Base-by-base conservation (phyloP, 2,888 invertebrate genomes). In the Platynereis dumerilii region DNA sequence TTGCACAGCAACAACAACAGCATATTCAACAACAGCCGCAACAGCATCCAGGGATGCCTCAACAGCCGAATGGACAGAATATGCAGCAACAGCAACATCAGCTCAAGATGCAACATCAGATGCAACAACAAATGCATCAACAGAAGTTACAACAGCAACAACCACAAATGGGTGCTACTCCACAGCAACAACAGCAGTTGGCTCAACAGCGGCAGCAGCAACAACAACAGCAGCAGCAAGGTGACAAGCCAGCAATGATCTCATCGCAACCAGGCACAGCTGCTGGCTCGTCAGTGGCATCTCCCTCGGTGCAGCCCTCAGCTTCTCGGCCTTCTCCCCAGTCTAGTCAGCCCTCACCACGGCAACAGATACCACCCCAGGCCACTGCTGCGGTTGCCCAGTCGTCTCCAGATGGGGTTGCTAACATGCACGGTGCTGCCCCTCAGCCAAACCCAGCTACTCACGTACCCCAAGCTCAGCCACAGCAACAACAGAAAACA, bases 331-430 rank as follows among this genome's bases (percentile, higher is more conserved):
- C 22, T 55, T 17, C 10, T 17, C 20, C 45, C 22, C 63, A 24
- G 28, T 20, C 57, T 58, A 28, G 15, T 27, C 63, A 39, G 22
- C 63, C 57, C 26, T 20, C 44, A 58, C 26, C 27, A 57, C 39
- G 22, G 58, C 34, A 24, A 45, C 44, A 24, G 28, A 17, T 42
- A 63, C 34, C 57, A n/a, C 26, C 28, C 27, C 26, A 24, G 45
- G 24, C 44, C 26, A 57, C 44, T 39, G 39, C 55, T n/a, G 2
- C 28, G 22, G 48, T 34, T 48, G 34, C 34, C 12, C 34, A 34
- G 34, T 12, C 7, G 12, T 7, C 22, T 3, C 22, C 53, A 24
- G 53, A 22, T 24, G 53, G 26, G 10, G 53, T 15, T 15, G 53
- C 53, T 24, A 52, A 24, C 26, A 24, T 24, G 3, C 3, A 7